Evolutionary conservation across 2,888 invertebrate genomes (phyloP).

Genomic region (Tromatobia lineatoria): DNA sequence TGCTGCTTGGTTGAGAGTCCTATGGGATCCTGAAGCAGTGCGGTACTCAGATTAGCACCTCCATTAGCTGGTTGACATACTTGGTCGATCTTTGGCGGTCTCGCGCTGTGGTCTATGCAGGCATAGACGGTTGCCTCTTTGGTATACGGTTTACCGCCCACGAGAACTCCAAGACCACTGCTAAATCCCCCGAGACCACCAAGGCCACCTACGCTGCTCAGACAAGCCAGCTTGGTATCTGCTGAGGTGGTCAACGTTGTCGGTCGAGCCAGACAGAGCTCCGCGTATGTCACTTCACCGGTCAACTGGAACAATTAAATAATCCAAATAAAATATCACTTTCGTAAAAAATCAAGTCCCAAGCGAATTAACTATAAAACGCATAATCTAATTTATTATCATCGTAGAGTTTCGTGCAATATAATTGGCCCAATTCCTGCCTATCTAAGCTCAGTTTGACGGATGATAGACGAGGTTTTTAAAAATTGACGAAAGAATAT

Average conservation of each 20-base stretch:
- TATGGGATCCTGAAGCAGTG: constrained; percentile 68
- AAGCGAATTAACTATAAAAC: background rate
- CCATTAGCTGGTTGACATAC: constrained; percentile 70
- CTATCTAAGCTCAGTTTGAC: too few species aligned
- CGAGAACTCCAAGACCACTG: constrained; percentile 83
- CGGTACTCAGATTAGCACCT: constrained; percentile 65
- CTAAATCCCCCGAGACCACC: constrained; percentile 81
- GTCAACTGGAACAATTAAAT: constrained; percentile 78
- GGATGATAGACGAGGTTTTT: too few species aligned
- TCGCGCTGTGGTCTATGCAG: constrained; percentile 90
- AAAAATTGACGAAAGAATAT: too few species aligned
- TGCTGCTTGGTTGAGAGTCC: constrained; percentile 69
- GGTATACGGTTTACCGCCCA: constrained; percentile 87
- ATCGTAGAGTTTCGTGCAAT: too few species aligned
- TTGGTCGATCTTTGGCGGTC: constrained; percentile 83
- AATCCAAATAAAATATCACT: background rate
- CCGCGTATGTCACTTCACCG: constrained; percentile 89
- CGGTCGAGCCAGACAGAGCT: constrained; percentile 87
- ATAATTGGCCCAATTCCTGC: too few species aligned
- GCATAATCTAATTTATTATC: too few species aligned
- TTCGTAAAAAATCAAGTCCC: background rate
- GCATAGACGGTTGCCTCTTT: constrained; percentile 91
- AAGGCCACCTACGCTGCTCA: constrained; percentile 77
- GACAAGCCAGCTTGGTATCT: constrained; percentile 82
- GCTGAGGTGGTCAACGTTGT: constrained; percentile 86